A percentile compares a stretch with the other conserved stretches of the same genome.
These are phyloP conservation scores for Limosa lapponica DNA, from an alignment of 2,797 vertebrate genomes.

Conservation along the genomic window DNA sequence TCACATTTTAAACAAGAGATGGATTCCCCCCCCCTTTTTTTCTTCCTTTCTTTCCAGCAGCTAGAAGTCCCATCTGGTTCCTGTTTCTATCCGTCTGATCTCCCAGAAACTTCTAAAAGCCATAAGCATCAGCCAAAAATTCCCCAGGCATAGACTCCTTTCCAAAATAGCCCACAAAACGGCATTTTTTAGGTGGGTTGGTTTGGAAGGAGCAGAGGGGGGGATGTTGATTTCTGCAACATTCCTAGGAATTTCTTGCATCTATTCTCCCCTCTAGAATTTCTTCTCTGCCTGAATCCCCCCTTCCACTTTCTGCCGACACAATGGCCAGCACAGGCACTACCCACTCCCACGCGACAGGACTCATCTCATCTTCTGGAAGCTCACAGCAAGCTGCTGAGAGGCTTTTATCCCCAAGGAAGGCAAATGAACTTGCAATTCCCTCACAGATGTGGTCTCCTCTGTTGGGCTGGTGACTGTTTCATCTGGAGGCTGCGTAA, in stretches of 20 bases:
- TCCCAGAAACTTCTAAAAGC: conserved; percentile 75
- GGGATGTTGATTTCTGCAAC: conserved; percentile 62
- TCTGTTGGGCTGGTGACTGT: not conserved
- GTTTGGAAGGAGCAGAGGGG: conserved; percentile 45
- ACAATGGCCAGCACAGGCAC: not conserved
- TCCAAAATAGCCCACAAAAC: conserved; percentile 72
- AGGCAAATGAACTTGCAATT: not conserved
- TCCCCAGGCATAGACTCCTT: conserved; percentile 69
- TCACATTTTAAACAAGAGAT: conserved; percentile 43
- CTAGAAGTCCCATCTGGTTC: conserved; percentile 72
- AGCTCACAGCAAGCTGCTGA: not conserved
- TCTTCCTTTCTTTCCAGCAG: conserved; percentile 57
- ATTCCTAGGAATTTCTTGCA: conserved; percentile 60
- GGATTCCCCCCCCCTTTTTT: not conserved
- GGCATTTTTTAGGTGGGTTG: conserved; percentile 72
- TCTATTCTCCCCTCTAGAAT: conserved; percentile 20
- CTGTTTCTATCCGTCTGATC: conserved; percentile 73
- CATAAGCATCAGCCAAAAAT: conserved; percentile 69
- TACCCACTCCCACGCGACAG: not conserved
- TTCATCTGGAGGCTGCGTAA: not conserved
- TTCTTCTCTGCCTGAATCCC: not conserved
- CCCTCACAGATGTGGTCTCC: not conserved
- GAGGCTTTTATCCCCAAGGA: not conserved
- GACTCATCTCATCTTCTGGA: not conserved
- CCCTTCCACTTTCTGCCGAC: not conserved